These are phyloP conservation scores for Lomographa bimaculata DNA, from an alignment of 2,888 invertebrate species.

Conservation along the genomic window DNA sequence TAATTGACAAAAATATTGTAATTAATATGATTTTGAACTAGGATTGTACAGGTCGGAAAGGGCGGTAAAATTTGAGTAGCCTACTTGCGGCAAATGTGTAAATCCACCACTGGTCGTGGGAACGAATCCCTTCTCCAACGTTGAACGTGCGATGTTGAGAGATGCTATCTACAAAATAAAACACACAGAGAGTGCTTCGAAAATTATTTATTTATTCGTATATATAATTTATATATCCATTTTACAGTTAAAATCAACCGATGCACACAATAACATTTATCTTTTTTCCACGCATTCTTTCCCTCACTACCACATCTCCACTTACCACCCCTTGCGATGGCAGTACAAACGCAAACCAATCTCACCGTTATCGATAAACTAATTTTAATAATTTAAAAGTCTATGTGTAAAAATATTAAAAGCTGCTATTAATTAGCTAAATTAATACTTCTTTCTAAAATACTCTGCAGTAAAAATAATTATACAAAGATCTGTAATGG, in stretches of 20 bases:
- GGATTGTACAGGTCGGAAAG: too few species aligned
- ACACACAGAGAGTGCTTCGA: slow-evolving; percentile 72
- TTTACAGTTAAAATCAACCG: slow-evolving; percentile 78
- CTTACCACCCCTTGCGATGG: slow-evolving; percentile 14
- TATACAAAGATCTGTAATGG: too few species aligned
- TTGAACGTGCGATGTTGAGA: too few species aligned
- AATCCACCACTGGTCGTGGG: too few species aligned
- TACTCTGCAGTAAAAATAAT: slow-evolving; percentile 47
- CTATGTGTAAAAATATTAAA: slow-evolving; percentile 38
- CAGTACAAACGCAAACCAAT: slow-evolving; percentile 23
- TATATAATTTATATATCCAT: slow-evolving; percentile 83
- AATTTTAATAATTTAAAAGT: slow-evolving; percentile 38
- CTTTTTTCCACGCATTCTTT: slow-evolving; percentile 12
- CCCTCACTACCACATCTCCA: too few species aligned
- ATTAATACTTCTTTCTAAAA: slow-evolving; percentile 65
- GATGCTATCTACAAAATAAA: slow-evolving; percentile 46
- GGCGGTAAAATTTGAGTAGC: too few species aligned
- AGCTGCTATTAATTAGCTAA: slow-evolving; percentile 49
- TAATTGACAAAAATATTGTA: too few species aligned
- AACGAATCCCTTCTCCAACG: too few species aligned
- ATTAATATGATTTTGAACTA: too few species aligned
- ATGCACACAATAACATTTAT: slow-evolving; percentile 74
- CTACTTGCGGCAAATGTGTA: too few species aligned
- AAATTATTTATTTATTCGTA: slow-evolving; percentile 82
- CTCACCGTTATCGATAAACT: slow-evolving; percentile 28